phyloP scores from a whole-genome alignment of 2,113 vertebrate genomes.

The Halichoerus grypus region DNA sequence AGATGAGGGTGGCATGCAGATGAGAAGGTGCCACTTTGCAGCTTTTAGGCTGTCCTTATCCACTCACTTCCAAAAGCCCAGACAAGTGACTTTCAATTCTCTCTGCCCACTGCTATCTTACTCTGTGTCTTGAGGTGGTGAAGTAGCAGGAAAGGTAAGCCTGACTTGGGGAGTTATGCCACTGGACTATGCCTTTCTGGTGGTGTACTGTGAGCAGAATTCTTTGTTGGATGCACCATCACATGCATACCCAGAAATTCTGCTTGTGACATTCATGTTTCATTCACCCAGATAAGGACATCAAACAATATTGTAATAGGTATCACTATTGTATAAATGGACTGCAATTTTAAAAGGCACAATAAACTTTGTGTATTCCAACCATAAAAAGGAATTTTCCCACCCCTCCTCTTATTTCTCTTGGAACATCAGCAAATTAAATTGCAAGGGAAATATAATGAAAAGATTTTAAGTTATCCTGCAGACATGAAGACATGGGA shows the following conservation, averaged over 20 bases:
- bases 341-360: constrained; percentile 4
- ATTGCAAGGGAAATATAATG: constrained; percentile 53
- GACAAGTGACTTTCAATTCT: background rate
- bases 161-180: background rate
- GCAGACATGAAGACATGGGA: constrained; percentile 79
- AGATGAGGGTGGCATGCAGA: background rate
- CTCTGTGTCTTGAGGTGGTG: background rate
- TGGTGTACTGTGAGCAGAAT: background rate
- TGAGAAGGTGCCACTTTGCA: background rate
- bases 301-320: background rate
- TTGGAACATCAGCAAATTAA: constrained; percentile 78
- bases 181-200: background rate
- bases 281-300: background rate
- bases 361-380: constrained; percentile 53
- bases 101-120: background rate
- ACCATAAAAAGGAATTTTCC: constrained; percentile 68
- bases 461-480: constrained; percentile 71
- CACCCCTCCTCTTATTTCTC: constrained; percentile 78
- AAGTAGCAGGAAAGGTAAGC: background rate
- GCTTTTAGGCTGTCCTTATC: background rate
- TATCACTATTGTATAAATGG: background rate
- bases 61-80: background rate
- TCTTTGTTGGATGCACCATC: background rate
- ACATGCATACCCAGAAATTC: background rate
- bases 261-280: background rate